Evolutionary conservation across 2,113 vertebrate genomes (phyloP), one percentile per base, ranked within the genome.

Genomic region (Tachysurus fulvidraco): DNA sequence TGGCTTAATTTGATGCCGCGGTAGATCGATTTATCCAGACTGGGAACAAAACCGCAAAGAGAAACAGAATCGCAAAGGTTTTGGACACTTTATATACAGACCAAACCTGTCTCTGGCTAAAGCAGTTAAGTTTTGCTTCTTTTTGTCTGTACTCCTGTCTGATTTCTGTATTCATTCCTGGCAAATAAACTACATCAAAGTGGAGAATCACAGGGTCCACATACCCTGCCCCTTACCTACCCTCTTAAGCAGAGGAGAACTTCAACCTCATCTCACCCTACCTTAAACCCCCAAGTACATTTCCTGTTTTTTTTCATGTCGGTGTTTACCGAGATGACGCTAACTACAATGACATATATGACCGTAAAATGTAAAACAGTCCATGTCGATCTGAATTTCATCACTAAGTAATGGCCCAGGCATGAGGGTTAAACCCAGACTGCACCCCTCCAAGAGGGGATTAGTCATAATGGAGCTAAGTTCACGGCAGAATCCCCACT

Each of bases 391-490:
- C 23, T 50, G 46, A 83, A 60, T n/a, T 64, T 36, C 13, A 46
- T 82, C 23, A 13, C 36, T 44, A 64, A 64, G 13, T 44, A 60
- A 82, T 64, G 41, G 21, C 55, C 80, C 1, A 6, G 46, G 57
- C 23, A 52, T 67, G 46, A 52, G 44, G 60, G 60, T 83, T 52
- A 83, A 85, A 85, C 57, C 54, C 30, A 28, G 17, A 62, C 23
- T 60, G 69, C 23, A 6, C 21, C 54, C 54, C 50, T 81, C 57
- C 44, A 36, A 55, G 79, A 41, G 54, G 52, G 52, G 50, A 78
- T 89, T 80, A 80, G 41, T 46, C 23, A 59, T 28, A 84, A 76
- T 23, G 67, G 50, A 54, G 50, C 74, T 78, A 78, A 80, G 78
- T 80, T 80, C 78, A 81, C 28, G 30, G 30, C 19, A 74, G 59